These are phyloP conservation scores for Glaucidium brasilianum DNA, from an alignment of 2,113 vertebrate species.

Conservation along the genomic window DNA sequence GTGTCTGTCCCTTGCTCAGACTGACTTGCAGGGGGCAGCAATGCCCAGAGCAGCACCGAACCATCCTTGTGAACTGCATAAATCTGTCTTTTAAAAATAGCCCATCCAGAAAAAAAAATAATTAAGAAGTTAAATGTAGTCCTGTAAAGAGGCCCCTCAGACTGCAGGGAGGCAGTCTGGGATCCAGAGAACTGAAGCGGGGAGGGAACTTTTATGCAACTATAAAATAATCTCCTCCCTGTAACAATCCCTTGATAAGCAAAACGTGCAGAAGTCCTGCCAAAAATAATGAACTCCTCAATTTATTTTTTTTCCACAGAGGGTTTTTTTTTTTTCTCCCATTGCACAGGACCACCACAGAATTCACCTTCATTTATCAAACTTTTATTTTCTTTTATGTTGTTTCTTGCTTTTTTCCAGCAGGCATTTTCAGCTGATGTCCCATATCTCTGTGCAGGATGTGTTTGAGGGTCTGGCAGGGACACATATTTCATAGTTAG, in stretches of 20 bases:
- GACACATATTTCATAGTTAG: background rate
- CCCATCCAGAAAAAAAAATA: background rate
- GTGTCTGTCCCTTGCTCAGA: accelerated
- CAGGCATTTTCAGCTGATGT: background rate
- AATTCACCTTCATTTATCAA: background rate
- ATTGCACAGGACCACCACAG: background rate
- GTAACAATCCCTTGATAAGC: background rate
- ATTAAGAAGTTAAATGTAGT: background rate
- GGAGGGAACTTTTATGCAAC: background rate
- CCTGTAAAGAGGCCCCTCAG: background rate
- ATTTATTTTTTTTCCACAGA: background rate
- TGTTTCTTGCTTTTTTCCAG: background rate
- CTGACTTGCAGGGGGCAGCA: background rate
- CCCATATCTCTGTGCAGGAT: accelerated
- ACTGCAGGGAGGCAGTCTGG: background rate
- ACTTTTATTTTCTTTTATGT: background rate
- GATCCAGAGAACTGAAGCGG: background rate
- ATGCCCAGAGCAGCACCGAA: background rate
- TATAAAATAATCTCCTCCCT: background rate
- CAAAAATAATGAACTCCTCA: background rate
- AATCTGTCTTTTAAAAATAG: background rate
- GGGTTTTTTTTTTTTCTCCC: background rate
- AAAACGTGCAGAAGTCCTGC: background rate
- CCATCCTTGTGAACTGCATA: accelerated
- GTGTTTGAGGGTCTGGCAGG: background rate